These are phyloP conservation scores for Wasmannia auropunctata DNA, from an alignment of 1,140 invertebrate species.

Conservation along the genomic window DNA sequence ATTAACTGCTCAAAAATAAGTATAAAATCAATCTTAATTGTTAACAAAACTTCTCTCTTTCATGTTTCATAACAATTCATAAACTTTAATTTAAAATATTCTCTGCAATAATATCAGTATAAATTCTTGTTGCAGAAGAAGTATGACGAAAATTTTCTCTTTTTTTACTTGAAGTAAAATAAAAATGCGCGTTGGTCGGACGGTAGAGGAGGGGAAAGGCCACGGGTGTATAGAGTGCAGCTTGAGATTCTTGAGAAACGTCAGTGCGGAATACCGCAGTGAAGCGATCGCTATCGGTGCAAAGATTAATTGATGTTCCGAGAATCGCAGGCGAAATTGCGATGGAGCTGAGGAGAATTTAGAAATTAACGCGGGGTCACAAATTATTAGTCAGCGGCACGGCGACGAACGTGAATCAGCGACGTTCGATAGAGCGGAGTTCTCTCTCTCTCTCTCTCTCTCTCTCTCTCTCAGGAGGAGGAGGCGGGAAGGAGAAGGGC, in stretches of 20 bases:
- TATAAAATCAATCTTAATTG: background rate
- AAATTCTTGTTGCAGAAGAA: background rate
- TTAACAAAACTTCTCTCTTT: background rate
- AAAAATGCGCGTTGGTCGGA: background rate
- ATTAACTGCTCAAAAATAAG: background rate
- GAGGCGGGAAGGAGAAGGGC: background rate
- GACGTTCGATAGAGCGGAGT: conserved; percentile 52
- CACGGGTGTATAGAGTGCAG: background rate
- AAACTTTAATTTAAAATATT: background rate
- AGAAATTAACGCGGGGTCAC: background rate
- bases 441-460: too few species aligned
- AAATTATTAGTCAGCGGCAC: background rate
- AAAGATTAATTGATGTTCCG: background rate
- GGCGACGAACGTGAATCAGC: conserved; percentile 15
- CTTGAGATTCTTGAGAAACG: background rate
- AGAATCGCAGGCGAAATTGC: background rate
- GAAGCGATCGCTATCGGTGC: background rate
- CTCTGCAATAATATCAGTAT: background rate
- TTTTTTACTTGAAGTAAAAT: background rate
- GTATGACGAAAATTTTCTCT: background rate
- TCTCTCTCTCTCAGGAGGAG: too few species aligned
- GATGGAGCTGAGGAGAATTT: background rate
- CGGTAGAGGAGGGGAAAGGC: background rate
- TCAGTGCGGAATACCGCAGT: background rate
- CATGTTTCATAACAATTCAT: background rate